Conservation (phyloP, 2,113 vertebrate species). For the Lophotis ruficrista region DNA sequence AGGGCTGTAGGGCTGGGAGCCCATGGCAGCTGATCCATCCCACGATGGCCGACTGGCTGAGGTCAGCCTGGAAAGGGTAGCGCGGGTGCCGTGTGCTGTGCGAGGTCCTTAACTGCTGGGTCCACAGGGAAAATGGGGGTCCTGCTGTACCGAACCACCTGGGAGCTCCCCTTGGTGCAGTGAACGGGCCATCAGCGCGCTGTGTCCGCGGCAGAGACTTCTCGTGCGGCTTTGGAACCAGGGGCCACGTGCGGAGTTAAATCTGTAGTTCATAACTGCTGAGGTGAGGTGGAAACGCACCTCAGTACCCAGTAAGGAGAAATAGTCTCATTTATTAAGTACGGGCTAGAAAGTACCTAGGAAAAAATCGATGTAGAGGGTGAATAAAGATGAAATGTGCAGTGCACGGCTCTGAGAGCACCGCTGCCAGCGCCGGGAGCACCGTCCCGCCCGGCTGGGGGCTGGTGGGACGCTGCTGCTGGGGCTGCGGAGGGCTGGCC, state of each 20-base stretch:
- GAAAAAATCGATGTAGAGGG: not conserved
- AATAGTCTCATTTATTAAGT: not conserved
- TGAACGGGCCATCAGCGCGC: accelerated
- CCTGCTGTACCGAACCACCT: too few relatives aligned
- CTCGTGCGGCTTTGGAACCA: not conserved
- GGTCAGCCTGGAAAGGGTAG: not conserved
- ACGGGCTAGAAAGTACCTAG: not conserved
- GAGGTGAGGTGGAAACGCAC: not conserved
- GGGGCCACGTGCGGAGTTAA: too few relatives aligned
- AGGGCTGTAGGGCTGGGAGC: too few relatives aligned
- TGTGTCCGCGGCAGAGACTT: not conserved
- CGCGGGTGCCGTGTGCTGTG: accelerated
- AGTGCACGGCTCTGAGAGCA: not conserved
- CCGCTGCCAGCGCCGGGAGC: not conserved
- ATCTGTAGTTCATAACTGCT: not conserved
- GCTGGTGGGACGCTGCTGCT: not conserved
- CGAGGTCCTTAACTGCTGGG: not conserved
- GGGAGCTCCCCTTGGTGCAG: not conserved
- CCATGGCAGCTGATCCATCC: too few relatives aligned
- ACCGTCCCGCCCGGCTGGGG: not conserved
- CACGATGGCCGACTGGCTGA: accelerated
- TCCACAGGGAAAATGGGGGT: not conserved
- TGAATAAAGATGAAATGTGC: not conserved
- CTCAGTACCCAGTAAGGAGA: not conserved
- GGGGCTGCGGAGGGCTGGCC: accelerated